Evolutionary conservation across 2,113 vertebrate species (phyloP).

Genomic region (Pholis gunnellus): DNA sequence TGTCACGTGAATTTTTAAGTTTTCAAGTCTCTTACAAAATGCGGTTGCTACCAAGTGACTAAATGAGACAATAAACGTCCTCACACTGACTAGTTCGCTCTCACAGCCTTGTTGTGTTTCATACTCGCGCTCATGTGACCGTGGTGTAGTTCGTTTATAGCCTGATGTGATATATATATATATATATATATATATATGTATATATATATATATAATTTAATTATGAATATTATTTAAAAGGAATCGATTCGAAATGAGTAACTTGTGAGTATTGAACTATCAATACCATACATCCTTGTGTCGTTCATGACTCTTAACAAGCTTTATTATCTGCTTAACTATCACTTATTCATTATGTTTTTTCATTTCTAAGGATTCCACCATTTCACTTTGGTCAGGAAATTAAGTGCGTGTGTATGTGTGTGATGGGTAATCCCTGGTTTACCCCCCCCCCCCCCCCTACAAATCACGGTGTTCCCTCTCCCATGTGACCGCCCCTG

Average conservation of each 20-base stretch:
- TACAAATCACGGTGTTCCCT: slow-evolving; percentile 50
- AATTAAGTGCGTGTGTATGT: slow-evolving; percentile 17
- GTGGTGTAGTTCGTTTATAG: too few relatives aligned
- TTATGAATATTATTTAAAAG: not conserved
- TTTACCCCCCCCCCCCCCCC: not conserved
- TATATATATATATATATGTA: not conserved
- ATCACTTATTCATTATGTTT: not conserved
- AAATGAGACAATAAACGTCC: too few relatives aligned
- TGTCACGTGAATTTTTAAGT: too few relatives aligned
- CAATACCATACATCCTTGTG: too few relatives aligned
- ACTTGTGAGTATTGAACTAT: not conserved
- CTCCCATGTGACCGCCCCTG: slow-evolving; percentile 61
- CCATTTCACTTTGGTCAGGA: slow-evolving; percentile 27
- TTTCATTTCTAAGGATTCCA: not conserved
- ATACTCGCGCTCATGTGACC: too few relatives aligned
- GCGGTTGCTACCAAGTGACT: too few relatives aligned
- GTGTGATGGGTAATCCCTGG: slow-evolving; percentile 54
- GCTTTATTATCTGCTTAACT: not conserved
- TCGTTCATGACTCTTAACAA: not conserved
- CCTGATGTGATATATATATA: too few relatives aligned
- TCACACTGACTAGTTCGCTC: too few relatives aligned
- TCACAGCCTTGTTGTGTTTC: too few relatives aligned
- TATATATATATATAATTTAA: not conserved
- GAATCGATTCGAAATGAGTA: not conserved
- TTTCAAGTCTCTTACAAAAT: too few relatives aligned